Evolutionary conservation across 2,888 invertebrate genomes (phyloP).

Genomic region (Crocallis elinguaria): DNA sequence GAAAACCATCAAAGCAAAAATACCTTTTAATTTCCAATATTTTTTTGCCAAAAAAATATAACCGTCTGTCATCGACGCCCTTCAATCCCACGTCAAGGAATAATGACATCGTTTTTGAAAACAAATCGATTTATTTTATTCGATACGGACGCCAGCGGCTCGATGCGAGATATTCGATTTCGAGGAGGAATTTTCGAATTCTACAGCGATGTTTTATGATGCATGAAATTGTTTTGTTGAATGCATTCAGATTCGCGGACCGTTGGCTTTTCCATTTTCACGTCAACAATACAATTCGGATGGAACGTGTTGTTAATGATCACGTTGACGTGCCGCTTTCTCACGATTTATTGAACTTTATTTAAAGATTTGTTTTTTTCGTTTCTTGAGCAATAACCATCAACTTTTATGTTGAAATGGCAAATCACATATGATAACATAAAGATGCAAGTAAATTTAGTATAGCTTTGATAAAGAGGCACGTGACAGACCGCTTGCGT

Average conservation of each 20-base stretch:
- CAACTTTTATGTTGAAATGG: too few relatives aligned
- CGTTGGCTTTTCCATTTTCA: conserved; percentile 79
- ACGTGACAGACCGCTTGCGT: too few relatives aligned
- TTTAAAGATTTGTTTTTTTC: neutral
- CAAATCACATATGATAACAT: too few relatives aligned
- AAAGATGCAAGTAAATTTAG: too few relatives aligned
- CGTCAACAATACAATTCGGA: conserved; percentile 71
- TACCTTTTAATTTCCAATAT: conserved; percentile 28
- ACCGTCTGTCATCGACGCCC: conserved; percentile 58
- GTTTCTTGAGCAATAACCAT: neutral
- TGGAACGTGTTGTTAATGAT: conserved; percentile 72
- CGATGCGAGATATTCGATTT: conserved; percentile 68
- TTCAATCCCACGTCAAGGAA: conserved; percentile 68
- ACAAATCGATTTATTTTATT: conserved; percentile 82
- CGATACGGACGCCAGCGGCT: conserved; percentile 72
- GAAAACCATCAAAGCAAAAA: conserved; percentile 10
- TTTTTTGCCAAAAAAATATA: conserved; percentile 52
- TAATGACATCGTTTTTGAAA: conserved; percentile 77
- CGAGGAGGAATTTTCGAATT: conserved; percentile 61
- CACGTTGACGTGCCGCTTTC: conserved; percentile 54
- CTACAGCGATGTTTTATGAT: conserved; percentile 76
- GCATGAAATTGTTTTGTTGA: conserved; percentile 81
- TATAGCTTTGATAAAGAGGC: too few relatives aligned
- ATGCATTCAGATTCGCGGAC: conserved; percentile 59
- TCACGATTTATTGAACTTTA: conserved; percentile 48